Evolutionary conservation across 1,140 invertebrate species (phyloP).

Genomic region (Sarcophaga bullata): DNA sequence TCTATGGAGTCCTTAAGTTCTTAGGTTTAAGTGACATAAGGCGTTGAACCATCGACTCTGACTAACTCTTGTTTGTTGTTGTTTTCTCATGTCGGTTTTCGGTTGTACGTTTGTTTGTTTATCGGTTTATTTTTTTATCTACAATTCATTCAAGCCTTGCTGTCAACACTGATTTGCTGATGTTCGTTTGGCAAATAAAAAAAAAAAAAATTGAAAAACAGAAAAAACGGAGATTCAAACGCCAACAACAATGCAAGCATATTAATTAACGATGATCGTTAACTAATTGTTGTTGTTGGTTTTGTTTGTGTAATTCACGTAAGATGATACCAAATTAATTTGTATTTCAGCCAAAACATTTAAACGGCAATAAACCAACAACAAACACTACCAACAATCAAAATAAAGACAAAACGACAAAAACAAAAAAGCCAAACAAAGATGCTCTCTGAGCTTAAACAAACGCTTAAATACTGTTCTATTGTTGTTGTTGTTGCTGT

Average conservation of each 20-base stretch:
- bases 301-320: slow-evolving; percentile 60
- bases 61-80: neutral
- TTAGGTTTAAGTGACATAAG: no score
- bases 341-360: slow-evolving; percentile 43
- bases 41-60: neutral
- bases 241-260: slow-evolving; percentile 49
- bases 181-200: slow-evolving; percentile 7
- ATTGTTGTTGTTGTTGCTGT: neutral
- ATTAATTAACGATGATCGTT: slow-evolving; percentile 64
- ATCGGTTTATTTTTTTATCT: neutral
- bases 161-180: slow-evolving; percentile 39
- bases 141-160: slow-evolving; percentile 36
- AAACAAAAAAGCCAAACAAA: neutral
- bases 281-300: slow-evolving; percentile 66
- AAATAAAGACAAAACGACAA: neutral
- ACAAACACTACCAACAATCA: no score
- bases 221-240: no score
- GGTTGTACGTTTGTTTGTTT: neutral
- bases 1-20: no score
- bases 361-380: neutral
- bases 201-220: neutral
- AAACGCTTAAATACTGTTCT: neutral
- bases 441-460: neutral
- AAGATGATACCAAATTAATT: slow-evolving; percentile 66
- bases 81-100: neutral